Percentiles rank a stretch among this genome's conserved stretches.
These are phyloP conservation scores for Brachyrhaphis roseni DNA, from an alignment of 2,797 vertebrate species.

Conservation along the genomic window DNA sequence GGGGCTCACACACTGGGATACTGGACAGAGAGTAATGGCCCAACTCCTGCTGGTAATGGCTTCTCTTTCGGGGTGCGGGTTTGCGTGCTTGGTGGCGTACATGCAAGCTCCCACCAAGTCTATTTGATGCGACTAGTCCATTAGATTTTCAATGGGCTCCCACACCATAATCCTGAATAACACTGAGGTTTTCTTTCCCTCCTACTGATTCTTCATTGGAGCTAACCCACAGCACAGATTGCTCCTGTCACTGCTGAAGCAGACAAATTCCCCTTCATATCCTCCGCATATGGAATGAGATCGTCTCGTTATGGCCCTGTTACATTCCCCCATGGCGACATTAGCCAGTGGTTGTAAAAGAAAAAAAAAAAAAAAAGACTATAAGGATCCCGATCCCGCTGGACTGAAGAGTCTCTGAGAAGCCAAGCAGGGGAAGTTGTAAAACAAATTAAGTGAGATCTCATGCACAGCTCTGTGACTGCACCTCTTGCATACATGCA, in stretches of 20 bases:
- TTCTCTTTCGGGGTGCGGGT: conserved; percentile 51
- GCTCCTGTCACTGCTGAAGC: conserved; percentile 73
- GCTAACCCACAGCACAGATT: conserved; percentile 63
- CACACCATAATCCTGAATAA: conserved; percentile 71
- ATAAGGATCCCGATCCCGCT: conserved; percentile 74
- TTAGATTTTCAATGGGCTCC: conserved; percentile 76
- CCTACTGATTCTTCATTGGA: conserved; percentile 52
- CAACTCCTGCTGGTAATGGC: conserved; percentile 74
- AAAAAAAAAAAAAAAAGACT: conserved; percentile 38
- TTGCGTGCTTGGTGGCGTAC: conserved; percentile 46
- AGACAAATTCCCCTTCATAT: conserved; percentile 75
- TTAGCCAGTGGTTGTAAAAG: conserved; percentile 77
- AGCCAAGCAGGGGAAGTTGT: conserved; percentile 37
- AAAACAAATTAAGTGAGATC: conserved; percentile 43
- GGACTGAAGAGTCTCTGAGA: conserved; percentile 46
- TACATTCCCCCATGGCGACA: conserved; percentile 77
- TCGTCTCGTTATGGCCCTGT: conserved; percentile 76
- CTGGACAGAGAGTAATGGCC: conserved; percentile 81
- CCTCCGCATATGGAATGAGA: conserved; percentile 70
- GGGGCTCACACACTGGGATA: conserved; percentile 42
- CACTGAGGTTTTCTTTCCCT: conserved; percentile 32
- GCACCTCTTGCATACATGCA: conserved; percentile 19
- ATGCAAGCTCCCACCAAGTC: conserved; percentile 62
- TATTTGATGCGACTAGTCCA: conserved; percentile 78
- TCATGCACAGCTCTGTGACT: conserved; percentile 24